These are phyloP conservation scores for Tautogolabrus adspersus DNA, from an alignment of 2,113 vertebrate species.

Conservation along the genomic window DNA sequence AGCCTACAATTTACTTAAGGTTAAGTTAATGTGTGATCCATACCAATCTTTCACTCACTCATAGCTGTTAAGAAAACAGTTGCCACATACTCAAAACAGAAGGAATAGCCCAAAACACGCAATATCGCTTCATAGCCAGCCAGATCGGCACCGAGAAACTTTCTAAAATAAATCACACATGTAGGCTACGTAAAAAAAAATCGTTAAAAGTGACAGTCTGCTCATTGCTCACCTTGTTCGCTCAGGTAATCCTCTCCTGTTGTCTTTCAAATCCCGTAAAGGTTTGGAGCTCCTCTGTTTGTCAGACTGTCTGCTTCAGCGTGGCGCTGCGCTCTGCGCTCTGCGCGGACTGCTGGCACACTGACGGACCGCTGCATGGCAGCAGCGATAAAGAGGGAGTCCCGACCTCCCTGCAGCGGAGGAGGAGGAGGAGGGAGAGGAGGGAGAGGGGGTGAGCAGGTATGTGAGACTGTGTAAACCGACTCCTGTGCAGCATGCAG, in stretches of 20 bases:
- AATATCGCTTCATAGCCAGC: background rate
- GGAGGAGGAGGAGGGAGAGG: slow-evolving; percentile 21
- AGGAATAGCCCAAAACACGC: background rate
- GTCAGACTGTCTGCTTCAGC: slow-evolving; percentile 21
- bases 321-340: slow-evolving; percentile 59
- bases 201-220: background rate
- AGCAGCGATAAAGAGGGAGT: slow-evolving; percentile 49
- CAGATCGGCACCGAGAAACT: slow-evolving; percentile 33
- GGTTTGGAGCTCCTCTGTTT: slow-evolving; percentile 14
- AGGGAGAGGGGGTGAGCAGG: slow-evolving; percentile 58
- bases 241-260: background rate
- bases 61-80: background rate
- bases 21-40: background rate
- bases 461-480: slow-evolving; percentile 63
- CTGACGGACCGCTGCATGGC: slow-evolving; percentile 39
- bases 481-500: slow-evolving; percentile 55
- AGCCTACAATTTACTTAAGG: background rate
- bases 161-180: slow-evolving; percentile 5
- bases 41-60: background rate
- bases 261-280: slow-evolving; percentile 26
- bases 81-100: background rate
- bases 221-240: slow-evolving; percentile 48
- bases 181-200: background rate
- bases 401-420: slow-evolving; percentile 40
- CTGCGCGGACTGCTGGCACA: slow-evolving; percentile 54